Evolutionary conservation across 2,888 invertebrate genomes (phyloP).

Genomic region (Fragum whitleyi): DNA sequence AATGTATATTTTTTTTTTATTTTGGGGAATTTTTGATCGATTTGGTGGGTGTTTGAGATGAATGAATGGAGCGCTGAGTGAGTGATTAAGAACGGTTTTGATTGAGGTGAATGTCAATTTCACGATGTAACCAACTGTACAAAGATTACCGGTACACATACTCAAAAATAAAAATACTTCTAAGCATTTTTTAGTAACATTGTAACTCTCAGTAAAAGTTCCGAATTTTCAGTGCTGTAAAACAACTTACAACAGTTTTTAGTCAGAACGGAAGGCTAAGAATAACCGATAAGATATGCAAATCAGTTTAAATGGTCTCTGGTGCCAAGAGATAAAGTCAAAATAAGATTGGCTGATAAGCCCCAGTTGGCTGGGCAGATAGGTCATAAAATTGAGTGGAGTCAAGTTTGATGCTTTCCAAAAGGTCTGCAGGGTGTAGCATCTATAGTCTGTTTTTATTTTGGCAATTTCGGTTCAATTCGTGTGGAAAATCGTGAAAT

Average conservation of each 20-base stretch:
- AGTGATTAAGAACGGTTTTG: no score
- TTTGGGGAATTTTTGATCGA: no score
- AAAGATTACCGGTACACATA: no score
- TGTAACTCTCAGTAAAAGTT: no score
- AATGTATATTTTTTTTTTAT: no score
- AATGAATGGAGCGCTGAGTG: no score
- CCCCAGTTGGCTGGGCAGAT: constrained; percentile 17
- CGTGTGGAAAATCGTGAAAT: constrained; percentile 14
- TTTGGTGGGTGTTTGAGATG: no score
- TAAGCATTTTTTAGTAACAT: no score
- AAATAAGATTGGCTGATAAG: constrained; percentile 50
- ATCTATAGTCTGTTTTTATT: neutral
- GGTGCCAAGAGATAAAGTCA: constrained; percentile 50
- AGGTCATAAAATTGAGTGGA: constrained; percentile 35
- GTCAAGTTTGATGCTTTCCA: constrained; percentile 2
- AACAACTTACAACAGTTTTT: neutral
- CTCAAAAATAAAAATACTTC: no score
- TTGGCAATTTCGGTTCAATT: neutral
- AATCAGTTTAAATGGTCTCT: constrained; percentile 36
- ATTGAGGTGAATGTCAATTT: no score
- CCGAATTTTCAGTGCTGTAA: neutral
- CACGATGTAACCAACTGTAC: no score
- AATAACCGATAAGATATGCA: constrained; percentile 51
- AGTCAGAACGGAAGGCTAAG: constrained; percentile 39
- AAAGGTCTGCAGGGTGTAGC: constrained; percentile 16